Conservation (phyloP, 2,797 vertebrate species). For the Gephyroberyx darwinii region DNA sequence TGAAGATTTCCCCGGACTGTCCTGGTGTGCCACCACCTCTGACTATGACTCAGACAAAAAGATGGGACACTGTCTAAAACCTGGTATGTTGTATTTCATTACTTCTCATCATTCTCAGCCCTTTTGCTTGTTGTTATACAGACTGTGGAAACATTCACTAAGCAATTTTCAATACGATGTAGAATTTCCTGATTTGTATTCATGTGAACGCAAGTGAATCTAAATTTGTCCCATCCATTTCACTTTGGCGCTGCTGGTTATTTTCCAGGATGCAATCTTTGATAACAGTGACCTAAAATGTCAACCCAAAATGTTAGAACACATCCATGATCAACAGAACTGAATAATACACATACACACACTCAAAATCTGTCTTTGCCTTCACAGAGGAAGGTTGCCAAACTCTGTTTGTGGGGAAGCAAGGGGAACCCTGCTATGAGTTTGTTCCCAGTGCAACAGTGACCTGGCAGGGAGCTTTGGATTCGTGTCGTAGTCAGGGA, state of each 20-base stretch:
- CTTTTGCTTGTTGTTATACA: not conserved
- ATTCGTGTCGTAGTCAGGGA: conserved; percentile 92
- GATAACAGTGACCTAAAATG: conserved; percentile 2
- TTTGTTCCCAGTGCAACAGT: conserved; percentile 86
- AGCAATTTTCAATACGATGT: not conserved
- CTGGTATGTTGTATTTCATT: conserved; percentile 78
- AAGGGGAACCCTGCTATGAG: conserved; percentile 87
- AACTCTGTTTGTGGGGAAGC: conserved; percentile 80
- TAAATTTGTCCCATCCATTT: not conserved
- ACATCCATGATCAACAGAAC: not conserved
- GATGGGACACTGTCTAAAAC: conserved; percentile 88
- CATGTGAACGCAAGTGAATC: not conserved
- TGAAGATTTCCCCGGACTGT: conserved; percentile 18
- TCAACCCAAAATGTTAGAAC: not conserved
- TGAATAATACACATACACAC: not conserved
- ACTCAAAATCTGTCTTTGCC: conserved; percentile 27
- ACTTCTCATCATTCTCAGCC: not conserved
- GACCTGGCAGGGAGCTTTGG: conserved; percentile 91
- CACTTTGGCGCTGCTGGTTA: not conserved
- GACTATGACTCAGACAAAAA: conserved; percentile 81
- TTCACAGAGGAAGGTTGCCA: conserved; percentile 88
- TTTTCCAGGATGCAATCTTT: not conserved
- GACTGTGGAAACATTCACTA: not conserved
- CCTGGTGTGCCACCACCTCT: conserved; percentile 89
- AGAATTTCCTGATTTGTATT: not conserved